phyloP scores from a whole-genome alignment of 1,140 invertebrate species.

The Chionoecetes opilio region DNA sequence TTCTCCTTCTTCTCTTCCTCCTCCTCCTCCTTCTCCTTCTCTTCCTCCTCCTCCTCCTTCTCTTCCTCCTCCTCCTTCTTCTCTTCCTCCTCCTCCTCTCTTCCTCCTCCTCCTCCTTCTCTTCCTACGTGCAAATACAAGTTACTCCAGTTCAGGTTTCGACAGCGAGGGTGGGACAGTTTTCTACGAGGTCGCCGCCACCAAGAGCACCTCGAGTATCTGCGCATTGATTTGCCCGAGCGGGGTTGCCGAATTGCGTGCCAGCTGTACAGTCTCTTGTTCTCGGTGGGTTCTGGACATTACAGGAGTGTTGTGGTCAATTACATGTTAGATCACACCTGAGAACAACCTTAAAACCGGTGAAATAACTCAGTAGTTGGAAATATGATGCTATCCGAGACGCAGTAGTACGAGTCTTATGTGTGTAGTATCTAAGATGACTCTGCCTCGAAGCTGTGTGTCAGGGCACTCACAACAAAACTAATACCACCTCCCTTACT shows the following conservation, averaged over 20 bases:
- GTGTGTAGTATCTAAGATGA: not conserved
- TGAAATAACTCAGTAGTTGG: not conserved
- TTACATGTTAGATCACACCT: not conserved
- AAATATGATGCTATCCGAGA: not conserved
- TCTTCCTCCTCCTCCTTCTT: no score
- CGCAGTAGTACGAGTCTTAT: not conserved
- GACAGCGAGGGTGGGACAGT: not conserved
- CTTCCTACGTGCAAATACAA: no score
- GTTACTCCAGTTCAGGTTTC: no score
- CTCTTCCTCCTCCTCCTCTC: no score
- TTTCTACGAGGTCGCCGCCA: not conserved
- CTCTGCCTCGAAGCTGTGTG: not conserved
- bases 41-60: no score
- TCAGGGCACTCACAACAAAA: not conserved
- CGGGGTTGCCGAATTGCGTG: not conserved
- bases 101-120: no score
- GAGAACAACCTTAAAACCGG: not conserved
- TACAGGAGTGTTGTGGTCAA: not conserved
- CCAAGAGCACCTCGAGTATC: not conserved
- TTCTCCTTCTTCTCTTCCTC: no score
- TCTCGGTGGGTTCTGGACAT: not conserved
- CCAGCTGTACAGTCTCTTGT: not conserved
- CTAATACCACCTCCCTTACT: not conserved
- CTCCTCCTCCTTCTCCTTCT: no score
- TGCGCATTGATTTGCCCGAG: constrained; percentile 14